Percentiles rank a stretch among this genome's conserved stretches.
Conservation (phyloP, 2,888 invertebrate genomes). For the Athetis lepigone region DNA sequence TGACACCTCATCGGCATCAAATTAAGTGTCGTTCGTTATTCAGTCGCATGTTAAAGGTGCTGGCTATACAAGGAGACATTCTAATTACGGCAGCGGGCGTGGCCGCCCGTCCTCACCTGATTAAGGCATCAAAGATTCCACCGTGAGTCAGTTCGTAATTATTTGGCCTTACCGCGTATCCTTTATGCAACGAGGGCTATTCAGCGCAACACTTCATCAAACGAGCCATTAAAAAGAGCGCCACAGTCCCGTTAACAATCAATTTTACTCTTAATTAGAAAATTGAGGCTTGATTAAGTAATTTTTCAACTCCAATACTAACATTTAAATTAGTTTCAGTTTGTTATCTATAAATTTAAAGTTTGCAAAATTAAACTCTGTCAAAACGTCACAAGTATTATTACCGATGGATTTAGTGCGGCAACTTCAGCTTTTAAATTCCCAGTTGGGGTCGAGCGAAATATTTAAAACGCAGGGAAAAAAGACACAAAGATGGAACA, state of each 20-base stretch:
- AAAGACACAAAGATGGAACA: constrained; percentile 51
- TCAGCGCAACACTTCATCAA: constrained; percentile 60
- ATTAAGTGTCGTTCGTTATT: constrained; percentile 65
- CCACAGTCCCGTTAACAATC: constrained; percentile 27
- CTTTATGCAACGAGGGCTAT: constrained; percentile 63
- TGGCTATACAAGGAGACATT: constrained; percentile 76
- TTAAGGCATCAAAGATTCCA: constrained; percentile 84
- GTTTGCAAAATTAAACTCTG: constrained; percentile 22
- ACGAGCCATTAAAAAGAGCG: constrained; percentile 42
- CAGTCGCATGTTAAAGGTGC: constrained; percentile 68
- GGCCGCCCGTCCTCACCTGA: constrained; percentile 79
- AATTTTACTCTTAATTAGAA: constrained; percentile 39
- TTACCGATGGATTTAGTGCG: constrained; percentile 28
- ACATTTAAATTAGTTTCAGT: constrained; percentile 20
- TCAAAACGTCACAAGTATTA: constrained; percentile 20
- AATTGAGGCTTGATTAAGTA: constrained; percentile 25
- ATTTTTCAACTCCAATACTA: constrained; percentile 8
- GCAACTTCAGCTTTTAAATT: constrained; percentile 13
- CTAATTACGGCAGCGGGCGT: constrained; percentile 84
- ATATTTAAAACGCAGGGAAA: constrained; percentile 51
- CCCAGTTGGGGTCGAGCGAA: constrained; percentile 29
- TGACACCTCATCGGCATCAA: constrained; percentile 52
- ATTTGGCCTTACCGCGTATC: constrained; percentile 74
- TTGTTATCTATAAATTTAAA: constrained; percentile 19
- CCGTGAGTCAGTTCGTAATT: constrained; percentile 77